phyloP scores from a whole-genome alignment of 92 coral and sea anemone species.

The Muricea muricata region DNA sequence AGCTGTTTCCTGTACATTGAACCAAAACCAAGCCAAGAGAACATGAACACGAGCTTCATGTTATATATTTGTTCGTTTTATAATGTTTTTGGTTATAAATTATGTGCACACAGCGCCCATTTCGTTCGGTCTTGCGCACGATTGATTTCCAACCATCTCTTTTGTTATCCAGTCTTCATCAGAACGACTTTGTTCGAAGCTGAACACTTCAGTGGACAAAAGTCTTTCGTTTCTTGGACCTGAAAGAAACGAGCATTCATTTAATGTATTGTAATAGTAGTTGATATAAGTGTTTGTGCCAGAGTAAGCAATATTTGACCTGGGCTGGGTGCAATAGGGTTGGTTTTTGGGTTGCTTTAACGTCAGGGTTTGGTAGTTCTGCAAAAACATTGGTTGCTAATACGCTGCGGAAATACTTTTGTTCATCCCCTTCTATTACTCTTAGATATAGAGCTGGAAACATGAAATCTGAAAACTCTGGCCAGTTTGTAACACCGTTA shows the following conservation, averaged over 20 bases:
- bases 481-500: neutral
- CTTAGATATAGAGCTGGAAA: neutral
- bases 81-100: neutral
- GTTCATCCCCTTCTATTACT: too few species aligned
- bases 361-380: too few species aligned
- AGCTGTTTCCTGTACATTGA: too few species aligned
- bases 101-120: neutral
- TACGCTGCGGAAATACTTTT: too few species aligned
- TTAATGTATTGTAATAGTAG: neutral
- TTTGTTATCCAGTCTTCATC: neutral
- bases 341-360: too few species aligned
- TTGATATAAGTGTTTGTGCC: too few species aligned
- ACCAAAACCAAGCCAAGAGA: neutral
- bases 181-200: neutral
- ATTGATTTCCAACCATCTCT: neutral
- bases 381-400: too few species aligned
- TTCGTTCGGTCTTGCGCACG: neutral
- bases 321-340: too few species aligned
- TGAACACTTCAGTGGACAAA: constrained; percentile 1
- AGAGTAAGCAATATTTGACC: too few species aligned
- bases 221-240: neutral
- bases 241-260: neutral
- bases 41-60: neutral
- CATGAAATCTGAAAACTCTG: neutral
- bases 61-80: too few species aligned